These are phyloP conservation scores for Macropus fuliginosus DNA, from an alignment of 2,797 vertebrate genomes.

Conservation along the genomic window DNA sequence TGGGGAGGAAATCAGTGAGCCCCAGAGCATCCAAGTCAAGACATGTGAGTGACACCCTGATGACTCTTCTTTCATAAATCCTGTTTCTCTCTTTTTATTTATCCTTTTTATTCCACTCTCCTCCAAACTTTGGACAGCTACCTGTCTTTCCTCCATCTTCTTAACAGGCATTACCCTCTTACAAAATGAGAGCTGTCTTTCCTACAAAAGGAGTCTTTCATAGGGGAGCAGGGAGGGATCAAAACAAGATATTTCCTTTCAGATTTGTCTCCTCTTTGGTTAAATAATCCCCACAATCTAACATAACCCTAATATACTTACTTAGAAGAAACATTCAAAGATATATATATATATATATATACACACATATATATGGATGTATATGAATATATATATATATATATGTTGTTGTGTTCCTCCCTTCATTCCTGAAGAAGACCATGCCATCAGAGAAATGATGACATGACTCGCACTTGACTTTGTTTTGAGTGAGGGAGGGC, in stretches of 20 bases:
- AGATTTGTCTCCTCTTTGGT: background rate
- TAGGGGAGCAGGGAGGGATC: background rate
- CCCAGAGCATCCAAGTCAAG: constrained; percentile 88
- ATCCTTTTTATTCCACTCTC: background rate
- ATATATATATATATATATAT: too few species aligned
- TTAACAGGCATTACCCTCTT: background rate
- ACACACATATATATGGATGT: too few species aligned
- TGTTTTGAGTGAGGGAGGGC: too few species aligned
- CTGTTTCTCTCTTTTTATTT: background rate
- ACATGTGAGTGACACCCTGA: constrained; percentile 87
- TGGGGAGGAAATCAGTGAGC: constrained; percentile 93
- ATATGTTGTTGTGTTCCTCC: too few species aligned
- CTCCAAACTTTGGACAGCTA: background rate
- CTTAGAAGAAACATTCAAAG: background rate
- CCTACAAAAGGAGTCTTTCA: background rate
- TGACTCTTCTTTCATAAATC: background rate
- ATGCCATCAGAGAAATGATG: too few species aligned
- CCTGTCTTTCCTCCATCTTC: background rate
- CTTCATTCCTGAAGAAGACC: too few species aligned
- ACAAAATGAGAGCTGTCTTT: background rate
- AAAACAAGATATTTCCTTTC: background rate
- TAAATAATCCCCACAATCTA: background rate
- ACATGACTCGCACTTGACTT: too few species aligned
- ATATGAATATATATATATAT: too few species aligned
- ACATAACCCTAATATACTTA: background rate